Evolutionary conservation across 2,113 vertebrate species (phyloP).

Genomic region (Cyanistes caeruleus): DNA sequence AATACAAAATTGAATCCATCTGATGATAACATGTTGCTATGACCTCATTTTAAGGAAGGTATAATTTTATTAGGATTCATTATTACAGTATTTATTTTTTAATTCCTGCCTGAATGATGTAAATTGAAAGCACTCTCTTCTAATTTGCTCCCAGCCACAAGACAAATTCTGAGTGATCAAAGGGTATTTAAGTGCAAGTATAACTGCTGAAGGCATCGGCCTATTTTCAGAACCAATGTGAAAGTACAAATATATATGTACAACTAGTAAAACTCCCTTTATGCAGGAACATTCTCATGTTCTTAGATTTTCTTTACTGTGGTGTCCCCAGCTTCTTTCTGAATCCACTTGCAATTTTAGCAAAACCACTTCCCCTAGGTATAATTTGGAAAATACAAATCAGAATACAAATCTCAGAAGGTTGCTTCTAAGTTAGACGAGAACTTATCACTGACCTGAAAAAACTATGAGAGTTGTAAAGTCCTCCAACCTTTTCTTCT

Average conservation of each 20-base stretch:
- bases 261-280: background rate
- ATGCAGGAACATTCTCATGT: background rate
- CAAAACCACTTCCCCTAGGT: background rate
- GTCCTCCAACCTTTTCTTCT: background rate
- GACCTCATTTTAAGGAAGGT: background rate
- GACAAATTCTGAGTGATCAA: background rate
- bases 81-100: slow-evolving; percentile 18
- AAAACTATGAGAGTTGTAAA: background rate
- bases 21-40: background rate
- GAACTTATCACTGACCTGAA: background rate
- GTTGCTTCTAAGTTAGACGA: background rate
- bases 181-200: background rate
- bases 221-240: background rate
- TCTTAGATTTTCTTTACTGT: background rate
- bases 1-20: background rate
- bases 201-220: background rate
- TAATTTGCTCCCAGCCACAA: background rate
- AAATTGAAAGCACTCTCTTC: background rate
- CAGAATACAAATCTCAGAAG: background rate
- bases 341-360: background rate
- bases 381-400: background rate
- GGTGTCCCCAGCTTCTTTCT: background rate
- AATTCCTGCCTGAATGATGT: background rate
- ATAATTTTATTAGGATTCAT: slow-evolving; percentile 2
- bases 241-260: background rate